phyloP scores from a whole-genome alignment of 1,140 invertebrate genomes.

The Magallana gigas region DNA sequence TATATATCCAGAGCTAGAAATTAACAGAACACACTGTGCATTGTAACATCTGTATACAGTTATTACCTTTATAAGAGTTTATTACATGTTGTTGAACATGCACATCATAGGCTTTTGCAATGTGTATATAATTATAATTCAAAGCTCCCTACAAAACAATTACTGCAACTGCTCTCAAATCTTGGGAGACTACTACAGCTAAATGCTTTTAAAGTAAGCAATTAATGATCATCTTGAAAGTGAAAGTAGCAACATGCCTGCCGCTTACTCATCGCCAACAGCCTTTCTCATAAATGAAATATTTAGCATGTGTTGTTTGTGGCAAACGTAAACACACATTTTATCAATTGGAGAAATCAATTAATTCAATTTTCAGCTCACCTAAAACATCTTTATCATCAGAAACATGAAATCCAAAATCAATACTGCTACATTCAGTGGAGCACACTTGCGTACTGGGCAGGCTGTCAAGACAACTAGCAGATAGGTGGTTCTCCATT shows the following conservation, averaged over 20 bases:
- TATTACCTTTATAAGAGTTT: no score
- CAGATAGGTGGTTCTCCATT: constrained; percentile 11
- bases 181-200: no score
- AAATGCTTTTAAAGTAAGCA: no score
- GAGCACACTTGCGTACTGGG: background rate
- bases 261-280: background rate
- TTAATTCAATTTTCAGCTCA: constrained; percentile 18
- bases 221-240: background rate
- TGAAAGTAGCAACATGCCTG: background rate
- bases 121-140: no score
- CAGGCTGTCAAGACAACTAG: background rate
- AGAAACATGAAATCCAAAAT: constrained; percentile 23
- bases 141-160: no score
- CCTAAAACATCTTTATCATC: constrained; percentile 26
- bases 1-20: no score
- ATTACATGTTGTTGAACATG: no score
- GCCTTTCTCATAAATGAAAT: background rate
- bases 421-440: background rate
- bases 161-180: no score
- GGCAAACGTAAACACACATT: background rate
- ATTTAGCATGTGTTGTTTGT: background rate
- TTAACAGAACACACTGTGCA: no score
- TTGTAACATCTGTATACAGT: no score
- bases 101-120: no score
- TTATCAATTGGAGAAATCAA: background rate